A percentile compares a stretch with the other conserved stretches of the same genome.
These are phyloP conservation scores for Drosophila neoperkinsi DNA, from an alignment of 2,888 invertebrate species.

Conservation along the genomic window DNA sequence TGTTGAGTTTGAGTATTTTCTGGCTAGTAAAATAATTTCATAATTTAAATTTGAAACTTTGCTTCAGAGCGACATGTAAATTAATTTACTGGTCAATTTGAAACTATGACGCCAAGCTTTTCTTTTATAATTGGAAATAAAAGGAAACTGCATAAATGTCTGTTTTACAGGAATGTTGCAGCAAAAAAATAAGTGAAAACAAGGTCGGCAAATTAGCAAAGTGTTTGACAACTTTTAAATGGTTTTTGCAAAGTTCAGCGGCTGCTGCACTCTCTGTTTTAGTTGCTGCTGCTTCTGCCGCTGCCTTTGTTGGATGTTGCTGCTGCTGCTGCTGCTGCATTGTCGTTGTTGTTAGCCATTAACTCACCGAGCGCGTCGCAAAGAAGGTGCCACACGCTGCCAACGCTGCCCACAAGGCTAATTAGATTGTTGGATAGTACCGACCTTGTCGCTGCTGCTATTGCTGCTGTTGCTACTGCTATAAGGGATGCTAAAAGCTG, in stretches of 20 bases:
- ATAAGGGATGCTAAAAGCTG: slow-evolving; percentile 1
- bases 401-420: slow-evolving; percentile 40
- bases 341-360: slow-evolving; percentile 33
- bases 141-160: not conserved
- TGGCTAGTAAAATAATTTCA: slow-evolving; percentile 2
- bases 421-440: slow-evolving; percentile 33
- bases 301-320: slow-evolving; percentile 13
- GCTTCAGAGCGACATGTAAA: not conserved
- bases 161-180: not conserved
- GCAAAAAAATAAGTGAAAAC: slow-evolving; percentile 8
- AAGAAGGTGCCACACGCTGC: slow-evolving; percentile 34
- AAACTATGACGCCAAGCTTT: not conserved
- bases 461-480: slow-evolving; percentile 8
- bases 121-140: not conserved
- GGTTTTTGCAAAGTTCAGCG: slow-evolving; percentile 42
- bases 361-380: slow-evolving; percentile 38
- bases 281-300: not conserved
- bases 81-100: not conserved
- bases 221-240: slow-evolving; percentile 59
- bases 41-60: not conserved
- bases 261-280: slow-evolving; percentile 3
- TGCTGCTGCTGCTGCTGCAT: slow-evolving; percentile 1
- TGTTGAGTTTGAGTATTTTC: not conserved
- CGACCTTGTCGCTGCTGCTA: not conserved
- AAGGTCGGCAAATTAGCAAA: slow-evolving; percentile 47